phyloP scores from a whole-genome alignment of 2,113 vertebrate genomes.

The Globicephala melas region DNA sequence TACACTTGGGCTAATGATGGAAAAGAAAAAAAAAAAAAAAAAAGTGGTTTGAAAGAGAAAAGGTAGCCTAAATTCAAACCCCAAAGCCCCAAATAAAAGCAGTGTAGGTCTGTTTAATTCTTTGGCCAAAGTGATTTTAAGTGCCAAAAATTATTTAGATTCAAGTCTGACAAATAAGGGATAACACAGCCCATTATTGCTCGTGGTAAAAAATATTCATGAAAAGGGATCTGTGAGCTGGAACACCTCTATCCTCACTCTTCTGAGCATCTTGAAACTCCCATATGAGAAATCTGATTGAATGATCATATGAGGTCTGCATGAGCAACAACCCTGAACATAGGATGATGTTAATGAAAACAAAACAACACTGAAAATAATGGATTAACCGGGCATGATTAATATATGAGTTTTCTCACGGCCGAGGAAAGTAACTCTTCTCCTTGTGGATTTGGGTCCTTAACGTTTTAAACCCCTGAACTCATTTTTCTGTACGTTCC shows the following conservation, averaged over 20 bases:
- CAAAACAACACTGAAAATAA: background rate
- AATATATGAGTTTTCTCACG: background rate
- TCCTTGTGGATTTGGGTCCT: background rate
- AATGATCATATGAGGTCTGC: background rate
- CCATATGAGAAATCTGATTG: background rate
- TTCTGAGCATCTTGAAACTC: background rate
- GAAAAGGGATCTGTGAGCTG: background rate
- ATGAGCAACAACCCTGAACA: background rate
- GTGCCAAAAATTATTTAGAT: background rate
- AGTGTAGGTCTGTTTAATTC: background rate
- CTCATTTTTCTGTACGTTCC: background rate
- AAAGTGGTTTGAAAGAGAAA: background rate
- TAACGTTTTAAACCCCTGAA: background rate
- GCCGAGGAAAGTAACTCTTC: background rate
- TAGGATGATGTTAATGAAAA: background rate
- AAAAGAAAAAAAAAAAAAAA: background rate
- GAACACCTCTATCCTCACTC: background rate
- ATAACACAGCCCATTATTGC: background rate
- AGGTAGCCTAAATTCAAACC: background rate
- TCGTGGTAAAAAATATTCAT: background rate
- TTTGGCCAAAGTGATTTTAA: conserved; percentile 13
- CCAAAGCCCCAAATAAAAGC: conserved; percentile 45
- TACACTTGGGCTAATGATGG: background rate
- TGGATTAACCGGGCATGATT: conserved; percentile 2
- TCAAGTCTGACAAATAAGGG: background rate